phyloP scores from a whole-genome alignment of 2,113 vertebrate genomes.

The Egretta garzetta region DNA sequence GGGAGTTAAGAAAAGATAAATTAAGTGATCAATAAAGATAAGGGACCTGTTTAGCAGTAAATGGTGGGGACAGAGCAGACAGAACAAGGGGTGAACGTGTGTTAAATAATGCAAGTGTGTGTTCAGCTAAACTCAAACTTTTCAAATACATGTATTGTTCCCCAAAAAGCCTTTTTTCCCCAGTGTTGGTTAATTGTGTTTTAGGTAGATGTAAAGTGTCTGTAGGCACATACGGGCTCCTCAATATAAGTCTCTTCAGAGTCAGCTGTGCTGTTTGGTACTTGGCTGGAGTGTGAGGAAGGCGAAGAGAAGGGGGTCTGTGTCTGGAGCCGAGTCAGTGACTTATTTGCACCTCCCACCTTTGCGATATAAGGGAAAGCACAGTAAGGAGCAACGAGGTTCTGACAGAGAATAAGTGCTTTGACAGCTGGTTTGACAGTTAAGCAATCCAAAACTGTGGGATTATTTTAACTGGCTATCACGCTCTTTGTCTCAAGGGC shows the following conservation, averaged over 20 bases:
- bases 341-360: background rate
- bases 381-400: background rate
- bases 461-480: background rate
- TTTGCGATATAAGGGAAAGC: background rate
- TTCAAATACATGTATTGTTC: slow-evolving; percentile 28
- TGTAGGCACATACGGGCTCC: background rate
- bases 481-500: background rate
- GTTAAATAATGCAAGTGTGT: slow-evolving; percentile 71
- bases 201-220: slow-evolving; percentile 5
- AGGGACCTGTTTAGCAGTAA: slow-evolving; percentile 77
- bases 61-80: slow-evolving; percentile 76
- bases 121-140: slow-evolving; percentile 64
- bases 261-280: background rate
- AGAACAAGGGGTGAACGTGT: slow-evolving; percentile 64
- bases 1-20: slow-evolving; percentile 84
- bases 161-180: background rate
- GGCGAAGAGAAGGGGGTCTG: background rate
- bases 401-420: background rate
- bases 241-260: background rate
- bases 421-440: background rate
- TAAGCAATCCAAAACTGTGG: background rate
- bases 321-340: background rate
- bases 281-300: background rate
- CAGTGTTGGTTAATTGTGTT: background rate
- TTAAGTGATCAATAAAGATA: slow-evolving; percentile 92